Base-by-base conservation (phyloP, 1,140 invertebrate genomes). In the Euura lappo region DNA sequence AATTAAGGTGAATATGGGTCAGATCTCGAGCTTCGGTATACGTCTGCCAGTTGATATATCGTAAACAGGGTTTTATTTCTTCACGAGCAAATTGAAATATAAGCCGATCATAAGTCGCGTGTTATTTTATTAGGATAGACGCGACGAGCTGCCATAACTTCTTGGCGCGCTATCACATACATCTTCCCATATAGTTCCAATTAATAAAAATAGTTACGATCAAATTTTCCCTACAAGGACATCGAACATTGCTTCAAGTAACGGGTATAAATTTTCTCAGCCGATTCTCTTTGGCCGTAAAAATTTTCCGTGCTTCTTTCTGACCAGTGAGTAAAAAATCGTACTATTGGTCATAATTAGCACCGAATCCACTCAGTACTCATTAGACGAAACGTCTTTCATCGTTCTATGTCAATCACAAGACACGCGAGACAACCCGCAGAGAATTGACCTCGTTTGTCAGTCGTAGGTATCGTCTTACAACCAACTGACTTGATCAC, bases 51-150 rank as follows among this genome's bases (percentile, higher is more conserved):
- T 47, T 72, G 74, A 79, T 73, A 76, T 65, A 71, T 76, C 79
- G 78, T 79, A 79, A 79, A 79, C 76, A 74, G 71, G 78, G 79
- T 79, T 79, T 79, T 79, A 79, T 79, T 79, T 75, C 75, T 73
- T 76, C 72, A 71, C 75, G 78, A 77, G 74, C 79, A 79, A 79
- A 79, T 79, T 79, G 79, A 79, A 79, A 79, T 74, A 79, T 79
- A 79, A 79, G 79, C 78, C 79, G 78, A 76, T 79, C 79, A 76
- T 79, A 79, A 79, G 76, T 75, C 74, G 75, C 64, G 75, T 67
- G 75, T 73, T 71, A 78, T 79, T 76, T 71, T 60, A 60, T 60
- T 60, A 60, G 51, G 51, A 11, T 60, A 60, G 51, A 60, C 51
- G 51, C 4, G 3, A 60, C 51, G 51, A 28, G 28, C 51, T n/a